Evolutionary conservation across 1,140 invertebrate species (phyloP), one percentile per base, ranked within the genome.

Genomic region (Bursaphelenchus mucronatus): DNA sequence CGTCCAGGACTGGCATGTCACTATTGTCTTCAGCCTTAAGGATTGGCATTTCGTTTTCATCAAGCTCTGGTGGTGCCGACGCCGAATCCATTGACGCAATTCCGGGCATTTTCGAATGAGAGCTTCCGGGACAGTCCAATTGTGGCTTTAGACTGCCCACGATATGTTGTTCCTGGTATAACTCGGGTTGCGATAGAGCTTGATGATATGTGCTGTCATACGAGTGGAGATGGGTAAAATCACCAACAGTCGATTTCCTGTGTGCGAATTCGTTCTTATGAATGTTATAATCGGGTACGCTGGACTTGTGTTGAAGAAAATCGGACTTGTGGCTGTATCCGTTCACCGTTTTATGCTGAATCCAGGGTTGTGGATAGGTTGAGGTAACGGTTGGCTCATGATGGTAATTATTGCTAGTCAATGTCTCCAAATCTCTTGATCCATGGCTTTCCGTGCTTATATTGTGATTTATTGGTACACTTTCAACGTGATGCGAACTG

Each of bases 31-130:
- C 41, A 11, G 47, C n/a, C 13, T 59, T 45, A 6, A 59, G 40
- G 13, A 59, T 39, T n/a, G 57, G 57, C 57, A 59, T 59, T 39
- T 59, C 57, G 11, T 39, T 17, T n/a, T 43, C 45, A 13, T n/a
- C 40, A n/a, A 44, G 40, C 13, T 13, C 11, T 40, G 57, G 11
- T n/a, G 57, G 30, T 43, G 41, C 57, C 45, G 45, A 40, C 1
- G n/a, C n/a, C 13, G 39, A 43, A 39, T 15, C 30, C 13, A n/a
- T 55, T 4, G 39, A n/a, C 54, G 41, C 15, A 44, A 55, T 15
- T n/a, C n/a, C n/a, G 1, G 13, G 47, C 13, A 17, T 17, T n/a
- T 49, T 49, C 47, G 13, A 3, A 55, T 39, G 54, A 55, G 54
- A 15, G 13, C n/a, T n/a, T 44, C n/a, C n/a, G n/a, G 54, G 54